Base-by-base conservation (phyloP, 1,140 invertebrate genomes). In the Proales similis region DNA sequence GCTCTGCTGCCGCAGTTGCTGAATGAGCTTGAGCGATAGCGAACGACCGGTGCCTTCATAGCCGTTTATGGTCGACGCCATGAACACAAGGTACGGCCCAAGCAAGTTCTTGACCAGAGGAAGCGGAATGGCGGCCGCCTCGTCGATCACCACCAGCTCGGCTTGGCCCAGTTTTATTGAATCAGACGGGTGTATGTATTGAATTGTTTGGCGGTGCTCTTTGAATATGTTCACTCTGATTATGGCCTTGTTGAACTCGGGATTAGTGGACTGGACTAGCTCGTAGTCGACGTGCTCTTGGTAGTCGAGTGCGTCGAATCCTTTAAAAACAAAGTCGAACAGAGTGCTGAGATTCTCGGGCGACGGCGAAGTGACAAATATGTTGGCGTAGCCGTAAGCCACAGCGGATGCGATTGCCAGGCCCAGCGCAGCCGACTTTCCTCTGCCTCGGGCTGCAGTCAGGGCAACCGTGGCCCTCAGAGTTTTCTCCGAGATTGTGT, bases 31-130 rank as follows among this genome's bases (percentile, higher is more conserved):
- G 11, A 98, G 75, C 0, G 91, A 95, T 3, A 99, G 78, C 1
- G 91, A 95, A 19, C 94, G 79, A 0, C 94, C 93, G 0, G 95
- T 98, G 49, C 95, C 95, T 81, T 99, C 95, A 75, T 99, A 97
- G 70, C 91, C 93, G 72, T 94, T 93, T 27, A 97, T 89, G 0
- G 95, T 99, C 0, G 94, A 98, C 0, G 95, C 85, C 70, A 99
- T 82, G 71, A 99, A 91, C 30, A 98, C 78, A 71, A 95, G 95
- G 1, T 91, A 88, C 0, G 33, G 19, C 0, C 61, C 60, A 2
- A 67, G 79, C 71, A 95, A 85, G 36, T 84, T 82, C 69, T 90
- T 90, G 0, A 99, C 92, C 67, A 90, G 82, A 0, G 90, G 87
- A 45, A 98, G 76, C 0, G 95, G 95, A 67, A 99, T 98, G 17